Evolutionary conservation across 92 coral and sea anemone genomes (phyloP).

Genomic region (Siderastrea siderea): DNA sequence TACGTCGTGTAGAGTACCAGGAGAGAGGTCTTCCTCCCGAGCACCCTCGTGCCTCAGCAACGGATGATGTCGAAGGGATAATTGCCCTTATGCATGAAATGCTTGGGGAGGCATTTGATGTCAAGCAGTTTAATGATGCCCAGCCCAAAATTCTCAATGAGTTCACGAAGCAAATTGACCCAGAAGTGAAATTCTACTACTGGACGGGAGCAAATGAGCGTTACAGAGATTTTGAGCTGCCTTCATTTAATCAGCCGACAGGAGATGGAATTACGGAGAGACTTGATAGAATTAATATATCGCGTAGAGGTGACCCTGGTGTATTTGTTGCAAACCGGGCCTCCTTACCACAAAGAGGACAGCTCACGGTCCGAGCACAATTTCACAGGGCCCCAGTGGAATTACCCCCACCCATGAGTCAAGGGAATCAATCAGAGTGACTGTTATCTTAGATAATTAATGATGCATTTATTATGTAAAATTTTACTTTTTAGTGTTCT

Average conservation of each 20-base stretch:
- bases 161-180: constrained; percentile 70
- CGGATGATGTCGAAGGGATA: constrained; percentile 69
- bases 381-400: constrained; percentile 82
- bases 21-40: constrained; percentile 55
- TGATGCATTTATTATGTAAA: no score
- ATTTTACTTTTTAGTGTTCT: no score
- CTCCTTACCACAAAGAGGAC: constrained; percentile 63
- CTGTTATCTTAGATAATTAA: neutral
- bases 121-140: constrained; percentile 69
- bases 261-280: constrained; percentile 68
- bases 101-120: constrained; percentile 60
- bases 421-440: constrained; percentile 21
- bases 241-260: constrained; percentile 71
- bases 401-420: constrained; percentile 64
- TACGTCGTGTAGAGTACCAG: constrained; percentile 43
- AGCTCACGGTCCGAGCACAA: constrained; percentile 74
- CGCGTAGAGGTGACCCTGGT: constrained; percentile 71
- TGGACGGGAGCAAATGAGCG: constrained; percentile 80
- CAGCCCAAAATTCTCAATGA: constrained; percentile 81
- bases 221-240: constrained; percentile 74
- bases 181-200: constrained; percentile 64
- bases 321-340: constrained; percentile 70
- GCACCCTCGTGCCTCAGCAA: constrained; percentile 66
- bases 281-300: constrained; percentile 48
- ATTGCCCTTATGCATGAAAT: constrained; percentile 55